These are phyloP conservation scores for Cyanistes caeruleus DNA, from an alignment of 2,113 vertebrate genomes.

Conservation along the genomic window DNA sequence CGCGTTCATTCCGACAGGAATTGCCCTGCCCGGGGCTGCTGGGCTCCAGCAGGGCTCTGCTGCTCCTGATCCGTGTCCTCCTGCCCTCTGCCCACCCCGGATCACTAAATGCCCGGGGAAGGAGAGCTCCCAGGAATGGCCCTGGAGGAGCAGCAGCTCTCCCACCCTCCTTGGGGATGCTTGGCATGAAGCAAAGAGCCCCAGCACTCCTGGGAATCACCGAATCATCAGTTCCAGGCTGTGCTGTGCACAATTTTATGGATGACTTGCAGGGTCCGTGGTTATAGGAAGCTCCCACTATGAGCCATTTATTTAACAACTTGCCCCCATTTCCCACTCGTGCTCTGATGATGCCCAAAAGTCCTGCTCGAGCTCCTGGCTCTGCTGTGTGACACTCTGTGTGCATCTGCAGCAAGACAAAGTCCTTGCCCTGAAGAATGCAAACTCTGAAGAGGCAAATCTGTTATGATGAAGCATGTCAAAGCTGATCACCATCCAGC, in stretches of 20 bases:
- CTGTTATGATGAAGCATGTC: slow-evolving; percentile 14
- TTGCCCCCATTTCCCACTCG: not conserved
- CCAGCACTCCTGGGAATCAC: not conserved
- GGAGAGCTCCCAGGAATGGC: not conserved
- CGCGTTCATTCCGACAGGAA: not conserved
- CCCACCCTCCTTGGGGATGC: accelerated
- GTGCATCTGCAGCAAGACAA: not conserved
- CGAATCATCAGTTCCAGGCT: not conserved
- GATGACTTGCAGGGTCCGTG: not conserved
- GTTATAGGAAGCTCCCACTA: not conserved
- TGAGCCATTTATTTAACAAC: not conserved
- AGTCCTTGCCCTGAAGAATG: slow-evolving; percentile 28
- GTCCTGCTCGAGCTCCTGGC: not conserved
- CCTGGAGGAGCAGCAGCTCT: not conserved
- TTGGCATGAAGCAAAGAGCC: accelerated
- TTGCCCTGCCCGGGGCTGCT: not conserved
- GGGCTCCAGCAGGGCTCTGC: not conserved
- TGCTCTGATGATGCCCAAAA: not conserved
- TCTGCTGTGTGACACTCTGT: not conserved
- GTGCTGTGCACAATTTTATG: accelerated
- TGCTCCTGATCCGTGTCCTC: not conserved
- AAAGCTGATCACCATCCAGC: slow-evolving; percentile 22
- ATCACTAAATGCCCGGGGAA: not conserved
- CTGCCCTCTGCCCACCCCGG: not conserved
- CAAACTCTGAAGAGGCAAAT: slow-evolving; percentile 23